Evolutionary conservation across 2,797 vertebrate species (phyloP), one percentile per base, ranked within the genome.

Genomic region (Leuciscus waleckii): DNA sequence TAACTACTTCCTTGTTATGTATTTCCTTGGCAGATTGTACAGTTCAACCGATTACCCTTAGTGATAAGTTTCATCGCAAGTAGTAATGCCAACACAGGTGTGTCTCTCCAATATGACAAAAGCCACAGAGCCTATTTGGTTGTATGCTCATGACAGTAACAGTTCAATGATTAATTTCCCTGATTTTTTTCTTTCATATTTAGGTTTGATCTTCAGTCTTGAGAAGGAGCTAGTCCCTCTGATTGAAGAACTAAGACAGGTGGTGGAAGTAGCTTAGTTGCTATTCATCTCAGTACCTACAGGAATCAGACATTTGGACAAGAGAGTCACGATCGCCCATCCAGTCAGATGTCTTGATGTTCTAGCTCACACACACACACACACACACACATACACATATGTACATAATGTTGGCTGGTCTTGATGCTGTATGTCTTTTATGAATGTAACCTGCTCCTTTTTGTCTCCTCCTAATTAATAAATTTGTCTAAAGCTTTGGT

Each of bases 21-120:
- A 46, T 79, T 46, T 81, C 67, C 91, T 83, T 85, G 65, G 85
- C 88, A 97, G 97, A 97, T 98, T 77, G 95, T 98, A 88, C 97
- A 98, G 87, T 99, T 99, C 91, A 99, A 99, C 89, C 96, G 97
- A 35, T 93, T 99, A 78, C 98, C 98, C 32, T 93, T 99, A 93
- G 98, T 99, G 84, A 98, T 99, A 90, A 99, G 98, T 89, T 98
- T 99, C 92, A 98, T 99, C 78, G 98, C 98, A 58, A 97, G 97
- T 94, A 97, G 97, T 92, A 97, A 68, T 69, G 97, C 98, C 83
- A 99, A 99, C 90, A 99, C 98, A 61, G 98, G 98, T 99, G 92
- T 69, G 91, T 91, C 74, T 83, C 39, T 81, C 37, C 41, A 56
- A 11, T 16, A n/a, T 11, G 23, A 56, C 32, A 56, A 56, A 37